Base-by-base conservation (phyloP, 2,797 vertebrate genomes). In the Bradypodion pumilum region DNA sequence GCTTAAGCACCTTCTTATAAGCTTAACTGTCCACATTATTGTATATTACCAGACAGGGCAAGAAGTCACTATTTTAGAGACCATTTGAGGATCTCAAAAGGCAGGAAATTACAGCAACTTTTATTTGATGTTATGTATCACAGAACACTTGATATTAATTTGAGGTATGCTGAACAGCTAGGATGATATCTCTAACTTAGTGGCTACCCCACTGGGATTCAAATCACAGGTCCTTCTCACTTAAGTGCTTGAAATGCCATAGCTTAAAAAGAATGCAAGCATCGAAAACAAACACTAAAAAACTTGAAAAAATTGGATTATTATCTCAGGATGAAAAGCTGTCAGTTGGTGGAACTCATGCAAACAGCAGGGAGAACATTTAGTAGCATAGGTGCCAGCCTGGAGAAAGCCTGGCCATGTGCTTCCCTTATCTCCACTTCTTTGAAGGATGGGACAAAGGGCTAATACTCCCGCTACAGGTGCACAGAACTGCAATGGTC, bases 11-110 rank as follows among this genome's bases (percentile, higher is more conserved):
- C 44, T 75, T 72, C 81, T 81, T 76, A 83, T 81, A 88, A 87
- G 80, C 74, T 85, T 62, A 89, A 89, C 5, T 21, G 76, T 89
- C 63, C 74, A 60, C 74, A 25, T 80, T 5, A 72, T 56, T 88
- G 86, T 87, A 89, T 65, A 59, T 19, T 40, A n/a, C 59, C 91
- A 91, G 40, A 21, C 78, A 70, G 2, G 25, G 72, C 86, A 86
- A 66, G 87, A 92, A 82, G 74, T n/a, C 56, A 85, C 86, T 81
- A 66, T 59, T 74, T 68, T n/a, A 40, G 77, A 37, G 29, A 35
- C 60, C 65, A n/a, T 66, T 80, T 46, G 60, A 37, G 46, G 19
- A 77, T 65, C 46, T 59, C 37, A 81, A 59, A 84, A 63, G 8
- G n/a, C 4, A 40, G 4, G 25, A 23, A 40, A 60, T 35, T 37